Base-by-base conservation (phyloP, 2,113 vertebrate genomes). In the Psilopsiagon aymara region DNA sequence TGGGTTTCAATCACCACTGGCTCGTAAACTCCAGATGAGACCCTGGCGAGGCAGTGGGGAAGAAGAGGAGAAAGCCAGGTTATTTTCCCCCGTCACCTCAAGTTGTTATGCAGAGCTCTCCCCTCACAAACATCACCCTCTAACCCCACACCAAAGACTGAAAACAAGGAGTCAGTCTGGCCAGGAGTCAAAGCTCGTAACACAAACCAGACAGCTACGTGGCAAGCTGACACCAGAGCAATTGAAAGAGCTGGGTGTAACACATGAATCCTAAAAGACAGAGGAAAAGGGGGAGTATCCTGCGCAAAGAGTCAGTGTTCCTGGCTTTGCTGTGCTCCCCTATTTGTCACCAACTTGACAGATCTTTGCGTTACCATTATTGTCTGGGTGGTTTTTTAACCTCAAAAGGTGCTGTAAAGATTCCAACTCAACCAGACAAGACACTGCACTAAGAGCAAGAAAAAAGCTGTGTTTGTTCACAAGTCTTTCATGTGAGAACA, bases 1-100 rank as follows among this genome's bases (percentile, higher is more conserved):
- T 98, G 99, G 97, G 98, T 99, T 98, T 99, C 99, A 55, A 99
- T 99, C 97, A 99, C 99, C 41, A 99, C 99, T 16, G 99, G 99
- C 97, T 99, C 99, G 24, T 99, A 99, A 93, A 98, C 97, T 85
- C 99, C 99, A 46, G 99, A 98, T 35, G 99, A 98, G 96, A 98
- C 98, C 98, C 99, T 99, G 98, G 10, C 20, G 78, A 92, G n/a
- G 64, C 27, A 90, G 57, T 88, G 19, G 76, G 43, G 69, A 6
- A 68, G n/a, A 74, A 17, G 46, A 27, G 5, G 39, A 80, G 55
- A 76, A 79, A 57, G 33, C 19, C 12, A 13, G 1, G 53, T 88
- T 67, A 64, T 71, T 92, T 60, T 79, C 66, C n/a, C 68, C 28
- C n/a, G 53, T 74, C 33, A 39, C 25, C 87, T 31, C 16, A 62